These are phyloP conservation scores for Drosophila paramelanica DNA, from an alignment of 2,888 invertebrate genomes.

Conservation along the genomic window DNA sequence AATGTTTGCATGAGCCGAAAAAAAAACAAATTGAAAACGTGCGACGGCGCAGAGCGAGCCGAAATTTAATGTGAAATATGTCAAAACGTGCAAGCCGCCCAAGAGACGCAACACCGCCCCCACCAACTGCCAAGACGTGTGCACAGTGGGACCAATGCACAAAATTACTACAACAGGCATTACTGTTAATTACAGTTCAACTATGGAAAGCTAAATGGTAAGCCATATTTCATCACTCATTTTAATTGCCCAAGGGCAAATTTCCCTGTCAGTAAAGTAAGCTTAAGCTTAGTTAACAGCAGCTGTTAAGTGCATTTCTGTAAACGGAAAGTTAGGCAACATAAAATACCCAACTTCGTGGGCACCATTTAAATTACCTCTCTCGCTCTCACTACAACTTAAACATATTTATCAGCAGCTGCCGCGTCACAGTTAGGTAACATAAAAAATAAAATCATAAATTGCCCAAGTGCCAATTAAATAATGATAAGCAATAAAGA, in stretches of 20 bases:
- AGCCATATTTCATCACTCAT: too few relatives aligned
- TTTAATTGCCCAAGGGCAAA: neutral
- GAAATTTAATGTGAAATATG: constrained; percentile 24
- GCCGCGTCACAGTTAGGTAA: too few relatives aligned
- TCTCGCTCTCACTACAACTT: too few relatives aligned
- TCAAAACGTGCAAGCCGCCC: constrained; percentile 16
- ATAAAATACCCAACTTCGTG: neutral
- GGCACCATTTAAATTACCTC: neutral
- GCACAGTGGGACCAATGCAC: constrained; percentile 20
- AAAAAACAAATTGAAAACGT: constrained; percentile 53
- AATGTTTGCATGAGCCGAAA: constrained; percentile 3
- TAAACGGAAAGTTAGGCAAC: neutral
- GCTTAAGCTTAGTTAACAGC: neutral
- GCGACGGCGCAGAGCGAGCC: constrained; percentile 26
- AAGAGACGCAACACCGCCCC: neutral
- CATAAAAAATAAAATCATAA: too few relatives aligned
- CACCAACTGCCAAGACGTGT: neutral
- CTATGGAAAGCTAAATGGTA: too few relatives aligned
- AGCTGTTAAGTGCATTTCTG: neutral
- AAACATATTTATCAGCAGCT: neutral
- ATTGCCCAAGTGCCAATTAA: too few relatives aligned
- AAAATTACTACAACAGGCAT: too few relatives aligned
- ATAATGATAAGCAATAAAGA: too few relatives aligned
- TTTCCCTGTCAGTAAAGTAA: neutral
- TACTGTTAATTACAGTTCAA: too few relatives aligned